Conservation (phyloP, 2,113 vertebrate species). For the Xiphophorus hellerii region DNA sequence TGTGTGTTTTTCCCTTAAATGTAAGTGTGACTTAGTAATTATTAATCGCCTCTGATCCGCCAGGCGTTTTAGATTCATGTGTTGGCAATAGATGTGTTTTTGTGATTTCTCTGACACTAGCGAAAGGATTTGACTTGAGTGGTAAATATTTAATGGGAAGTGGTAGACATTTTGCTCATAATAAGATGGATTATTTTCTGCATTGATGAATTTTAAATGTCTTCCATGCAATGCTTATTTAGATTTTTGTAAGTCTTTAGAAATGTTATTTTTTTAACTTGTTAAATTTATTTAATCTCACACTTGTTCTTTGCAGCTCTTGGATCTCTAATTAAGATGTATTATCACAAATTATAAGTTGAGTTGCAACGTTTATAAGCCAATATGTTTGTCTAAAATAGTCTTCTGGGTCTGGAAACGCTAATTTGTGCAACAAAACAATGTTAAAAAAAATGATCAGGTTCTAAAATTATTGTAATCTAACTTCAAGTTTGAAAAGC, state of each 20-base stretch:
- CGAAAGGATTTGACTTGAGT: background rate
- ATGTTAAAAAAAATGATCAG: too few species aligned
- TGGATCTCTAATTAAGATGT: background rate
- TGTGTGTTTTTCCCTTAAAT: background rate
- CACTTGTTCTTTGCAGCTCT: background rate
- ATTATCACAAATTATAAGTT: background rate
- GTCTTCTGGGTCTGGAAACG: too few species aligned
- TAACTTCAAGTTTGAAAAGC: too few species aligned
- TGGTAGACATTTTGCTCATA: background rate
- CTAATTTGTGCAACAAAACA: too few species aligned
- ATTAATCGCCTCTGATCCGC: background rate
- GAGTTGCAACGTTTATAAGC: too few species aligned
- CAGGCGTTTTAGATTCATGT: background rate
- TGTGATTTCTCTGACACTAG: constrained; percentile 8
- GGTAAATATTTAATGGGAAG: constrained; percentile 3
- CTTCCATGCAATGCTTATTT: background rate
- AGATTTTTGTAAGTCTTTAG: constrained; percentile 5
- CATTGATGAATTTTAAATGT: background rate
- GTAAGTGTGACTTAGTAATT: background rate
- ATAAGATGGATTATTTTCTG: background rate
- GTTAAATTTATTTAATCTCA: background rate
- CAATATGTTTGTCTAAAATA: too few species aligned
- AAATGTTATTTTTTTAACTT: background rate
- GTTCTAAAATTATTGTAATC: too few species aligned
- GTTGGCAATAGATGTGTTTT: background rate